Conservation (phyloP, 1,140 invertebrate species). For the Lerema accius region DNA sequence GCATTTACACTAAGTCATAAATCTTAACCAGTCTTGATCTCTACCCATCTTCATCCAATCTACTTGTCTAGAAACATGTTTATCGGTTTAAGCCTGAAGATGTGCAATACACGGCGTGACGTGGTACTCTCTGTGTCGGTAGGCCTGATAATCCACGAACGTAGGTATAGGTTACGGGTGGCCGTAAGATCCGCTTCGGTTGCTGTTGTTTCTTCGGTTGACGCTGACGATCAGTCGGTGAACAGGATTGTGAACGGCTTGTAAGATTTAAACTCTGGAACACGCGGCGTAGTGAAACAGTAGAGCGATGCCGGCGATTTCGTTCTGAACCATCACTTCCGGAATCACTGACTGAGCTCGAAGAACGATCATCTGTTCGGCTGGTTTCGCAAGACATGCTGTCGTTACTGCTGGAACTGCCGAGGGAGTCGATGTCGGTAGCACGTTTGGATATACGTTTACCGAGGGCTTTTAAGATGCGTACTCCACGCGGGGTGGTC, state of each 20-base stretch:
- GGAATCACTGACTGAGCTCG: conserved; percentile 84
- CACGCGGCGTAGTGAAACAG: conserved; percentile 87
- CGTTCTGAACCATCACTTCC: conserved; percentile 83
- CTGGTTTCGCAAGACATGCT: conserved; percentile 73
- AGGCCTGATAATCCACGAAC: conserved; percentile 90
- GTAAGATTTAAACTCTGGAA: conserved; percentile 87
- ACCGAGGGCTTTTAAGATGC: conserved; percentile 85
- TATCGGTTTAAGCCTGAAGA: conserved; percentile 70
- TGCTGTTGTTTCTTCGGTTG: conserved; percentile 84
- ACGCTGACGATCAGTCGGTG: conserved; percentile 78
- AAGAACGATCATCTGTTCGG: conserved; percentile 69
- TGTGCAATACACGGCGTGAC: conserved; percentile 68
- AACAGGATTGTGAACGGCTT: conserved; percentile 85
- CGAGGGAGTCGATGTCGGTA: conserved; percentile 83
- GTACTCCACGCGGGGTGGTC: conserved; percentile 80
- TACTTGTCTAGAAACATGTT: conserved; percentile 35
- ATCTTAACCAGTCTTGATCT: conserved; percentile 75
- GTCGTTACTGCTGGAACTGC: conserved; percentile 83
- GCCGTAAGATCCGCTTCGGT: conserved; percentile 87
- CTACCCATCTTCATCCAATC: conserved; percentile 49
- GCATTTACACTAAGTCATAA: conserved; percentile 62
- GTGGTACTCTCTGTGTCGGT: conserved; percentile 89
- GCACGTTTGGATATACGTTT: conserved; percentile 82
- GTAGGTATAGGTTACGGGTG: conserved; percentile 90
- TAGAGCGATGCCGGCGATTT: conserved; percentile 84